Evolutionary conservation across 1,140 invertebrate species (phyloP).

Genomic region (Dinoponera quadriceps): DNA sequence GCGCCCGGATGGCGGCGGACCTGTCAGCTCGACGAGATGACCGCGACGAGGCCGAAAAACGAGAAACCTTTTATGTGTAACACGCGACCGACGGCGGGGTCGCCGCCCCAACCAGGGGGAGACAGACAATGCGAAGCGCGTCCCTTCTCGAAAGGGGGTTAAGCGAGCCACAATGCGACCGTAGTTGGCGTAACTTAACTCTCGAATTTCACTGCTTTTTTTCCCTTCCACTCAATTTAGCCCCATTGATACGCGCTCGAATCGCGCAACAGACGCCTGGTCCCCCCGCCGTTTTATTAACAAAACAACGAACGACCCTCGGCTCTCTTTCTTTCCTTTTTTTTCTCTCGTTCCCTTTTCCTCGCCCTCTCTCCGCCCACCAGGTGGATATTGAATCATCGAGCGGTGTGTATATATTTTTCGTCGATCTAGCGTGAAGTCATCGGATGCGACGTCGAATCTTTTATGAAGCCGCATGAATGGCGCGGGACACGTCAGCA

Average conservation of each 20-base stretch:
- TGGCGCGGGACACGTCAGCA: background rate
- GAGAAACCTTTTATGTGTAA: slow-evolving; percentile 65
- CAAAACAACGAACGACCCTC: slow-evolving; percentile 32
- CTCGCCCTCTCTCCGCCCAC: slow-evolving; percentile 1
- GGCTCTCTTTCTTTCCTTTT: background rate
- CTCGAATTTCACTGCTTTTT: slow-evolving; percentile 59
- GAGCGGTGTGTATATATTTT: slow-evolving; percentile 23
- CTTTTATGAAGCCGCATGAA: slow-evolving; percentile 11
- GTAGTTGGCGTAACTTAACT: slow-evolving; percentile 53
- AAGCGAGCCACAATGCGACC: slow-evolving; percentile 57
- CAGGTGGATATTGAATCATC: slow-evolving; percentile 37
- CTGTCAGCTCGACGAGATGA: slow-evolving; percentile 53
- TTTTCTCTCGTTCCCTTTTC: background rate
- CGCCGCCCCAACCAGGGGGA: slow-evolving; percentile 41
- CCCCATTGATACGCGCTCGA: slow-evolving; percentile 49
- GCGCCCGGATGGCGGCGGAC: slow-evolving; percentile 22
- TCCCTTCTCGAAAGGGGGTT: slow-evolving; percentile 59
- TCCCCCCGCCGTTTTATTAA: slow-evolving; percentile 40
- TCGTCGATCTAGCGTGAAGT: background rate
- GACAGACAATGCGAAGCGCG: slow-evolving; percentile 66
- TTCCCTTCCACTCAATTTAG: slow-evolving; percentile 54
- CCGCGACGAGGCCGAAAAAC: slow-evolving; percentile 45
- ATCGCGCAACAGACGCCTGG: slow-evolving; percentile 46
- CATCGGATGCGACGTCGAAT: slow-evolving; percentile 11
- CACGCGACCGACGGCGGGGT: slow-evolving; percentile 31